Evolutionary conservation across 2,113 vertebrate species (phyloP).

Genomic region (Plecotus auritus): DNA sequence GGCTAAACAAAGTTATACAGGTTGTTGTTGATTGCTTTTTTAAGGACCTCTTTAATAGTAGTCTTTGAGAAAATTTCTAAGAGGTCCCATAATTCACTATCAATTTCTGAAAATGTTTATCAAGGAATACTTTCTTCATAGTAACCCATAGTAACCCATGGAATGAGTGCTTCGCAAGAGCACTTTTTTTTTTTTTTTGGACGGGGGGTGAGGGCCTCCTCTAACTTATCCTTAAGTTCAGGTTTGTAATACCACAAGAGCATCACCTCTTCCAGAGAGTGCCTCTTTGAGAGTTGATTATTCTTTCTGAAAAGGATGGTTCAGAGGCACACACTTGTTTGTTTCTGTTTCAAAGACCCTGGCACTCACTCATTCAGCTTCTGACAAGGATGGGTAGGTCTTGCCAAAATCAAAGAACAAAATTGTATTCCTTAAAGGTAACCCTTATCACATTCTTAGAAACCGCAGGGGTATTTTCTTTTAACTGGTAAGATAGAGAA

Average conservation of each 20-base stretch:
- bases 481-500: slow-evolving; percentile 24
- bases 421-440: slow-evolving; percentile 54
- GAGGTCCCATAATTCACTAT: not conserved
- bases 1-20: not conserved
- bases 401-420: slow-evolving; percentile 53
- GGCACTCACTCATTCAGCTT: slow-evolving; percentile 41
- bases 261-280: not conserved
- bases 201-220: not conserved
- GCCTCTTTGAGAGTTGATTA: not conserved
- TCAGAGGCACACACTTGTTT: not conserved
- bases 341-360: slow-evolving; percentile 38
- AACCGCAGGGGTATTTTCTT: slow-evolving; percentile 7
- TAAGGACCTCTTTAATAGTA: not conserved
- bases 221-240: not conserved
- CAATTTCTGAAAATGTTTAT: not conserved
- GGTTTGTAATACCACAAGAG: not conserved
- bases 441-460: slow-evolving; percentile 40
- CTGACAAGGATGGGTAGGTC: slow-evolving; percentile 50
- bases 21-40: not conserved
- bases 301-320: not conserved
- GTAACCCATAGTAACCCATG: not conserved
- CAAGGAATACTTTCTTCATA: not conserved
- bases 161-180: not conserved
- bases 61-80: not conserved
- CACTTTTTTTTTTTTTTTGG: not conserved